These are phyloP conservation scores for Xenus cinereus DNA, from an alignment of 2,113 vertebrate genomes.

Conservation along the genomic window DNA sequence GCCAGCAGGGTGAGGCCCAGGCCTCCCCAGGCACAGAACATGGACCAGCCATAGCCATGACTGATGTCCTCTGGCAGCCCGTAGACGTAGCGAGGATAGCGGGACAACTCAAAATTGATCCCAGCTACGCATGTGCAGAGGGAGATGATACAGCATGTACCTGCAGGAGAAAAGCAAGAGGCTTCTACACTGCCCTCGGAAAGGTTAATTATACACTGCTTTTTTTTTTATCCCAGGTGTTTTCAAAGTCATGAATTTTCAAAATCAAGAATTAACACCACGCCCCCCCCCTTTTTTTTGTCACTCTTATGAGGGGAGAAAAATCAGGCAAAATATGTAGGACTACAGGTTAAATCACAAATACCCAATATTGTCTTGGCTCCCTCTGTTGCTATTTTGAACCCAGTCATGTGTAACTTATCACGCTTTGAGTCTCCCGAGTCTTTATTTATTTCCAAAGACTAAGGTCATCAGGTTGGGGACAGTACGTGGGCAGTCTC, in stretches of 20 bases:
- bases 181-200: constrained; percentile 3
- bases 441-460: not conserved
- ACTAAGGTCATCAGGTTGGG: not conserved
- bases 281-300: not conserved
- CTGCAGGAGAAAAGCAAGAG: constrained; percentile 68
- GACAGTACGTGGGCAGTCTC: not conserved
- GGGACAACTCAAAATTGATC: constrained; percentile 94
- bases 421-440: not conserved
- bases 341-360: not conserved
- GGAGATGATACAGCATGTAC: constrained; percentile 94
- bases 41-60: constrained; percentile 96
- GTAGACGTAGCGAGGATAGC: constrained; percentile 90
- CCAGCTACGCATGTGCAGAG: constrained; percentile 93
- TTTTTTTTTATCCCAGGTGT: no score
- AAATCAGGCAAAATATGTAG: not conserved
- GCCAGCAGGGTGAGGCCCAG: constrained; percentile 91
- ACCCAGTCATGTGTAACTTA: not conserved
- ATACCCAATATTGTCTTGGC: not conserved
- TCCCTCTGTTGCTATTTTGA: not conserved
- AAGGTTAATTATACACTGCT: not conserved
- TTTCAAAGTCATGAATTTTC: not conserved
- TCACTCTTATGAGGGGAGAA: no score
- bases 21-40: constrained; percentile 96
- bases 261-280: not conserved
- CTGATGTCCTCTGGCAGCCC: constrained; percentile 94